Evolutionary conservation across 2,797 vertebrate genomes (phyloP).

Genomic region (Schizothorax lantsangensis): DNA sequence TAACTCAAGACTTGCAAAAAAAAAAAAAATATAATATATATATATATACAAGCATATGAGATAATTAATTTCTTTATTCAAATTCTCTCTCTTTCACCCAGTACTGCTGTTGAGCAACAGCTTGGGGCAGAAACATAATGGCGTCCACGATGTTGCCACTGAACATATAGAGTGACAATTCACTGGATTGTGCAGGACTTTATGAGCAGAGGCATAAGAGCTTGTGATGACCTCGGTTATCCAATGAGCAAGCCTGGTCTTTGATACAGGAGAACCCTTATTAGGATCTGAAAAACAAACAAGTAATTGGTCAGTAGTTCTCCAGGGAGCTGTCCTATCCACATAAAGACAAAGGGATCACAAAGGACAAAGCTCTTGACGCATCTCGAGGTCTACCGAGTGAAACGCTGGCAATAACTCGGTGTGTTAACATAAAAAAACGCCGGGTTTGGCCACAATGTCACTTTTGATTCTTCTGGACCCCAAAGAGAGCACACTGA

Average conservation of each 20-base stretch:
- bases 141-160: slow-evolving; percentile 12
- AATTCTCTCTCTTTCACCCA: not conserved
- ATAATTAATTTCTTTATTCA: too few relatives aligned
- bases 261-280: slow-evolving; percentile 51
- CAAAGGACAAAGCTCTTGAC: not conserved
- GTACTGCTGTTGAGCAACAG: not conserved
- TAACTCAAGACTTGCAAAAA: too few relatives aligned
- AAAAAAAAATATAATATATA: too few relatives aligned
- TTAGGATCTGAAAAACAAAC: slow-evolving; percentile 53
- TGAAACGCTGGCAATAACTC: not conserved
- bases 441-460: slow-evolving; percentile 43
- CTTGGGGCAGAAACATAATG: not conserved
- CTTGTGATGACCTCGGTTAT: not conserved
- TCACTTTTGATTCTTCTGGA: slow-evolving; percentile 34
- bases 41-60: too few relatives aligned
- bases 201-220: slow-evolving; percentile 7
- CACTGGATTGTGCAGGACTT: not conserved
- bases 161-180: not conserved
- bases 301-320: slow-evolving; percentile 53
- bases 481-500: slow-evolving; percentile 53
- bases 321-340: slow-evolving; percentile 45
- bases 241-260: slow-evolving; percentile 59
- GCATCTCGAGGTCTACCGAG: not conserved
- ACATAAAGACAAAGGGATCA: not conserved
- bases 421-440: slow-evolving; percentile 37